Conservation (phyloP, 2,888 invertebrate genomes). For the Phaedon cochleariae region DNA sequence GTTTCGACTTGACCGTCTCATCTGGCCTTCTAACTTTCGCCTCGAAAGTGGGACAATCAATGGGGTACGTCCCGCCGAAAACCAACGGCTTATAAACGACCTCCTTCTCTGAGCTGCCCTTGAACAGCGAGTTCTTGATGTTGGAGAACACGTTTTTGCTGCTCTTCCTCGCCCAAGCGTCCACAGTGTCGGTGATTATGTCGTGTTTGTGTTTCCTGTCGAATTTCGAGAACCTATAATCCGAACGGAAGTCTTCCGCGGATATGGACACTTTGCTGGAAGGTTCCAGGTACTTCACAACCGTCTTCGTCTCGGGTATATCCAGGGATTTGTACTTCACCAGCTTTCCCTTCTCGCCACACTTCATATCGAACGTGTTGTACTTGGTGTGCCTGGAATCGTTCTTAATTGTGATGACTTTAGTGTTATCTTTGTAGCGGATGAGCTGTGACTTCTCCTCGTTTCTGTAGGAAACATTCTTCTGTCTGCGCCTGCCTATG, state of each 20-base stretch:
- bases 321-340: conserved; percentile 59
- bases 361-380: conserved; percentile 59
- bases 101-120: conserved; percentile 52
- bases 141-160: conserved; percentile 56
- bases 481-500: conserved; percentile 44
- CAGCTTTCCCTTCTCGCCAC: conserved; percentile 50
- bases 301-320: conserved; percentile 52
- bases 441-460: conserved; percentile 59
- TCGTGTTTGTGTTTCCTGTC: conserved; percentile 60
- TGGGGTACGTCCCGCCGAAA: conserved; percentile 88
- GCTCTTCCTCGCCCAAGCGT: conserved; percentile 67
- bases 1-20: conserved; percentile 18
- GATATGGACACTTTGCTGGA: conserved; percentile 59
- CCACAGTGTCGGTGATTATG: conserved; percentile 71
- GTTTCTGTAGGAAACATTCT: conserved; percentile 52
- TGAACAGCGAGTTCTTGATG: conserved; percentile 57
- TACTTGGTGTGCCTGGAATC: conserved; percentile 58
- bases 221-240: conserved; percentile 54
- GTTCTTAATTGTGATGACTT: conserved; percentile 56
- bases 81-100: conserved; percentile 72
- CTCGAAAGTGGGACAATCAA: conserved; percentile 71
- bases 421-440: conserved; percentile 57
- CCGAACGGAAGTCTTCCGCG: conserved; percentile 57
- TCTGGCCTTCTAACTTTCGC: conserved; percentile 13
- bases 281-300: conserved; percentile 57